phyloP scores from a whole-genome alignment of 2,797 vertebrate species.

The Liasis olivaceus region DNA sequence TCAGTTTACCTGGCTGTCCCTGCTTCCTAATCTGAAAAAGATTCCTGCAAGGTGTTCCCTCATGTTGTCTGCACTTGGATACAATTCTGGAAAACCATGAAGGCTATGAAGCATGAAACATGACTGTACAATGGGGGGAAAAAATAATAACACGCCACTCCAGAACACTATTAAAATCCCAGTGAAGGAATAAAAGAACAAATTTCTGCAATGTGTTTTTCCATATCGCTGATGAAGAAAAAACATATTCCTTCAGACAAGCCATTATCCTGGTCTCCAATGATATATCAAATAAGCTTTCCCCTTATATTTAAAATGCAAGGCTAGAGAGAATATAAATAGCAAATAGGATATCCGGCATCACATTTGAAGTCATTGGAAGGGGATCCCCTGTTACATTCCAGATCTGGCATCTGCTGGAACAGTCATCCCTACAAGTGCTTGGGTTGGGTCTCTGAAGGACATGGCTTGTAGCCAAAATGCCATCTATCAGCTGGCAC shows the following conservation, averaged over 20 bases:
- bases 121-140: not conserved
- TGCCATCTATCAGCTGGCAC: slow-evolving; percentile 43
- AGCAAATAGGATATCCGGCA: slow-evolving; percentile 63
- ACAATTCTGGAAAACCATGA: not conserved
- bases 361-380: slow-evolving; percentile 62
- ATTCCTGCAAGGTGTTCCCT: not conserved
- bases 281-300: slow-evolving; percentile 24
- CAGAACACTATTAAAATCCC: not conserved
- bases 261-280: slow-evolving; percentile 39
- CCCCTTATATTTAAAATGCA: slow-evolving; percentile 37
- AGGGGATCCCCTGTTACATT: slow-evolving; percentile 68
- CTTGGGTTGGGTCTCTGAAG: slow-evolving; percentile 48
- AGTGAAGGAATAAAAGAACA: not conserved
- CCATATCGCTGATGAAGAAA: not conserved
- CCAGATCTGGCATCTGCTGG: slow-evolving; percentile 54
- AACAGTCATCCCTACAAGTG: slow-evolving; percentile 51
- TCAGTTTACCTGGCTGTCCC: not conserved
- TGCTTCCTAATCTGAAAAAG: not conserved
- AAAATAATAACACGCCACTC: not conserved
- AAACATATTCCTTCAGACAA: slow-evolving; percentile 16
- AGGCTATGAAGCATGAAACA: not conserved
- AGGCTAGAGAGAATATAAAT: slow-evolving; percentile 67
- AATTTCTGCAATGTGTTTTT: not conserved
- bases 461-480: slow-evolving; percentile 50
- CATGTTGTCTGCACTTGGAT: not conserved